Evolutionary conservation across 2,888 invertebrate genomes (phyloP), one percentile per base, ranked within the genome.

Genomic region (Limnephilus rhombicus): DNA sequence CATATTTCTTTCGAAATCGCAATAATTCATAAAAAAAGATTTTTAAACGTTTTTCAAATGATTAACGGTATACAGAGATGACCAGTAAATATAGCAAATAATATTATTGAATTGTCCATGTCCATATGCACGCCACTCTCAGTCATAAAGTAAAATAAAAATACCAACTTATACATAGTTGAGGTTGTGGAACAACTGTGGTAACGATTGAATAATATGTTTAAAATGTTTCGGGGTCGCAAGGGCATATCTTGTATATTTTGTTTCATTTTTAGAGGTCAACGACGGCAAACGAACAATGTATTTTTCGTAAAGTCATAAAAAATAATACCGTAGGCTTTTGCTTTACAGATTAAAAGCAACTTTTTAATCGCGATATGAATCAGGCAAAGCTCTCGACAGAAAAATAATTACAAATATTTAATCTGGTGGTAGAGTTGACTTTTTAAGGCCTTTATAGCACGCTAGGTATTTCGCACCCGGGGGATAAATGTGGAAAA

Each of bases 321-420:
- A 83, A 83, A 83, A 83, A 24, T 83, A 83, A 34, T 41, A 37
- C 24, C 41, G 34, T 83, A 18, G 83, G 83, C 34, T 34, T 34
- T 18, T 34, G 37, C 31, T 83, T 37, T 18, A 83, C 34, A 83
- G 83, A 83, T 83, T 83, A 83, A 83, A 83, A 83, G 34, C 37
- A 24, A 83, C 37, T 83, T 37, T 37, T 83, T 83, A 37, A 83
- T 83, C 83, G 83, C 41, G 83, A 83, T 83, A 83, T 24, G 83
- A 15, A 83, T 83, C 83, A n/a, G 34, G 37, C 83, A 15, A 37
- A 83, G 37, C 83, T 34, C 83, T 83, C n/a, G 83, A 83, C 83
- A 83, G 18, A 83, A 41, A 83, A 83, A 83, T 31, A 68, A 68
- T 68, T 68, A 68, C 68, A 24, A 68, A 68, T 68, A 68, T 68